These are phyloP conservation scores for Aplysina aerophoba DNA, from an alignment of 37 sponge, comb jelly and placozoan genomes.

Conservation along the genomic window DNA sequence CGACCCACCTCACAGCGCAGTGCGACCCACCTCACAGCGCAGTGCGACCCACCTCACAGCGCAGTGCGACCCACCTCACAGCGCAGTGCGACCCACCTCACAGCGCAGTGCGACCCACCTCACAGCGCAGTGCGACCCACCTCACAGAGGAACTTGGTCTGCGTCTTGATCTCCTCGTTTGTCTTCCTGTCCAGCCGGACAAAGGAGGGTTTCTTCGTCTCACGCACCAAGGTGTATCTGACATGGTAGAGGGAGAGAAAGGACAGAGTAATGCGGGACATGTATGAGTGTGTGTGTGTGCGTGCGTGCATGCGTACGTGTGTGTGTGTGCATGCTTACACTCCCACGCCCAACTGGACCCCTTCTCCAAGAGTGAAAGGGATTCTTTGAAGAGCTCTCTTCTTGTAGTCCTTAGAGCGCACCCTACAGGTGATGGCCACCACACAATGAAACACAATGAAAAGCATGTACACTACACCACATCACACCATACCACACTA, in stretches of 20 bases:
- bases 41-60: too few relatives aligned
- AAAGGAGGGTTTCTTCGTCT: slow-evolving; percentile 86
- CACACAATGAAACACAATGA: too few relatives aligned
- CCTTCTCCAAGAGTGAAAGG: slow-evolving; percentile 73
- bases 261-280: too few relatives aligned
- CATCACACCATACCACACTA: too few relatives aligned
- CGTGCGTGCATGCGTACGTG: too few relatives aligned
- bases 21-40: too few relatives aligned
- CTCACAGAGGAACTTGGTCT: slow-evolving; percentile 87
- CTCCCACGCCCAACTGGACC: slow-evolving; percentile 83
- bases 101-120: too few relatives aligned
- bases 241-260: background rate
- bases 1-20: too few relatives aligned
- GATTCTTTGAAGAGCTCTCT: slow-evolving; percentile 79
- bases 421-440: slow-evolving; percentile 57
- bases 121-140: slow-evolving; percentile 45
- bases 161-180: slow-evolving; percentile 90
- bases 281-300: too few relatives aligned
- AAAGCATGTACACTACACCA: too few relatives aligned
- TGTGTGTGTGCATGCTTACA: slow-evolving; percentile 56
- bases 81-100: too few relatives aligned
- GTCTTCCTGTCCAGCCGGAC: slow-evolving; percentile 74
- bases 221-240: slow-evolving; percentile 81
- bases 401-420: slow-evolving; percentile 88
- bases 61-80: too few relatives aligned